phyloP scores from a whole-genome alignment of 2,113 vertebrate species.

The Eudyptes chrysolophus region DNA sequence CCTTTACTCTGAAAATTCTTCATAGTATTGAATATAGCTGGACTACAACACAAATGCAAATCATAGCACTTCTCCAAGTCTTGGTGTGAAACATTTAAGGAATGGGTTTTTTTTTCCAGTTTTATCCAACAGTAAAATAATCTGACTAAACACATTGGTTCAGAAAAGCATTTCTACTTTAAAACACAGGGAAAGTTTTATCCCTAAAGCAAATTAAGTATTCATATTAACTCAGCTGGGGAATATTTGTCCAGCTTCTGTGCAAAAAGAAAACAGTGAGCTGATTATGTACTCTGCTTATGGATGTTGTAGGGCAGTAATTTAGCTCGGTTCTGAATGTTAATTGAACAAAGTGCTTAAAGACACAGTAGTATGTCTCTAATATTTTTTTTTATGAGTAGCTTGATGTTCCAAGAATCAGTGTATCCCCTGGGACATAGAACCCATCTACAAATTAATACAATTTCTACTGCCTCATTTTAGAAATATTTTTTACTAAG shows the following conservation, averaged over 20 bases:
- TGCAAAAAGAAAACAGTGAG: background rate
- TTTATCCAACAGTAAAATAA: background rate
- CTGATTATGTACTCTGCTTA: background rate
- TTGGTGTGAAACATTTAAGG: background rate
- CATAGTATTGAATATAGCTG: background rate
- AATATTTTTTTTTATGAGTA: background rate
- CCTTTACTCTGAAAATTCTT: background rate
- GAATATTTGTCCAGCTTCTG: background rate
- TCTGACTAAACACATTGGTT: background rate
- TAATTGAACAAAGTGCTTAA: constrained; percentile 22
- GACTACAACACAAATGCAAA: background rate
- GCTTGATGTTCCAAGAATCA: background rate
- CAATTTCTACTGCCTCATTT: background rate
- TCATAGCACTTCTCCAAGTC: background rate
- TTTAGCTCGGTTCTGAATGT: background rate
- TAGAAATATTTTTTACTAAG: background rate
- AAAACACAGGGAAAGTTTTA: background rate
- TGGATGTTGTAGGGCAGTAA: background rate
- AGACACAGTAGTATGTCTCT: background rate
- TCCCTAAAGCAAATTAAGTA: background rate
- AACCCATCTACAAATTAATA: background rate
- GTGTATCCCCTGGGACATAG: background rate
- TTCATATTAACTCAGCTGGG: background rate
- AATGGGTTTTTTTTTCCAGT: background rate
- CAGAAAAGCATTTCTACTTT: background rate